Evolutionary conservation across 2,888 invertebrate genomes (phyloP).

Genomic region (Flabesymbios commensalis): DNA sequence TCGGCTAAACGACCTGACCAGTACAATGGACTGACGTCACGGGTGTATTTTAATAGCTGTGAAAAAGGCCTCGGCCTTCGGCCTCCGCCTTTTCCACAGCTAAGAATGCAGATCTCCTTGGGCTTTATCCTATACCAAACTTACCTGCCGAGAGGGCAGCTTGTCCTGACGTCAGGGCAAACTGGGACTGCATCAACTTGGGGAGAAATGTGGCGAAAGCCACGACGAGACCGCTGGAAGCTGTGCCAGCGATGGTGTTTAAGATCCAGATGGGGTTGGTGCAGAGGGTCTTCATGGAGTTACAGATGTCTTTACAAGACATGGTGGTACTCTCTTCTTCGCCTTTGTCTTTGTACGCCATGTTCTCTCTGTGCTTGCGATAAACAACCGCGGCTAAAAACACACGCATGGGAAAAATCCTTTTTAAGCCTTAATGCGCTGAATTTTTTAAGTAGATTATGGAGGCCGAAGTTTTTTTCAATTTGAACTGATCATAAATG

Average conservation of each 20-base stretch:
- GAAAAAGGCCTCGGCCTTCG: no score
- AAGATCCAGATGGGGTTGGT: background rate
- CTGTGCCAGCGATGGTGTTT: background rate
- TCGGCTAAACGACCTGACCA: no score
- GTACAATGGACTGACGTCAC: no score
- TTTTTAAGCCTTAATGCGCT: no score
- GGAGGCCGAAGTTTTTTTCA: no score
- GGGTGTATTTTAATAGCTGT: no score
- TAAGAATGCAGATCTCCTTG: no score
- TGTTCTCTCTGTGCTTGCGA: background rate
- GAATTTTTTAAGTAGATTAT: no score
- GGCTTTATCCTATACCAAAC: no score
- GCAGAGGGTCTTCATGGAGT: background rate
- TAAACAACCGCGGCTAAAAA: background rate
- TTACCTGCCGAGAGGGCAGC: conserved; percentile 7
- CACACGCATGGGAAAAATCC: no score
- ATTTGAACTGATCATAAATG: no score
- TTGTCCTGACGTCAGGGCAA: background rate
- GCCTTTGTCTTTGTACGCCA: conserved; percentile 4
- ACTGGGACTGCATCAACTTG: conserved; percentile 14
- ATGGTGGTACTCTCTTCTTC: background rate
- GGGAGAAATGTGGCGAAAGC: conserved; percentile 12
- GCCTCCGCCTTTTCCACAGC: no score
- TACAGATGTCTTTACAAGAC: background rate
- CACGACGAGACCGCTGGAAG: background rate